Evolutionary conservation across 1,140 invertebrate species (phyloP), one percentile per base, ranked within the genome.

Genomic region (Bombus cullumanus): DNA sequence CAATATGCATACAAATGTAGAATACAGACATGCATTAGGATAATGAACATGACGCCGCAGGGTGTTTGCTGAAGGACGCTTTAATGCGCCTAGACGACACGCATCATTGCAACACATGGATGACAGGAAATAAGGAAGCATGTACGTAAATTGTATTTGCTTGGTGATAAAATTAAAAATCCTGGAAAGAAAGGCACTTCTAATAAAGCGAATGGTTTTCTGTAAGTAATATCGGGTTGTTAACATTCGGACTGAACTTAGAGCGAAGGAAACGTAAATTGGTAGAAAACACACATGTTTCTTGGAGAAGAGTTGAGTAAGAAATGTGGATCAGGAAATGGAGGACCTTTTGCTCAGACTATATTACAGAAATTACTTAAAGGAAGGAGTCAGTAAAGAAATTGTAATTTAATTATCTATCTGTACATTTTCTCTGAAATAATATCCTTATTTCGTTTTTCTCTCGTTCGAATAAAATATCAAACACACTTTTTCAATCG

Each of bases 31-130:
- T 34, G 10, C 79, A 81, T 81, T 81, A 81, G 68, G 79, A 81
- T 81, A 81, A 81, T 72, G 79, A 81, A 81, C 43, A 28, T 37
- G 28, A 22, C 18, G 47, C 79, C 64, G 68, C 15, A 18, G 79
- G 79, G 34, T 59, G 31, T 72, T 41, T 81, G 53, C 34, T 41
- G 28, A 81, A 72, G 28, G 47, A 81, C 68, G 53, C 68, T 39
- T 81, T 81, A 72, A 81, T 31, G 79, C 68, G 31, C 79, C 37
- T 68, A 59, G 47, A 25, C 47, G 47, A 41, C 68, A 80, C 43
- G 73, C n/a, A 59, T 81, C 68, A 31, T 81, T 72, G 43, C 37
- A 39, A 69, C 9, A 6, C 34, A 12, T 6, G 66, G 25, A 39
- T 6, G 41, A 76, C 13, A 34, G 68, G n/a, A 59, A 47, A 72